Conservation (phyloP, 2,888 invertebrate species). For the Limnephilus rhombicus region DNA sequence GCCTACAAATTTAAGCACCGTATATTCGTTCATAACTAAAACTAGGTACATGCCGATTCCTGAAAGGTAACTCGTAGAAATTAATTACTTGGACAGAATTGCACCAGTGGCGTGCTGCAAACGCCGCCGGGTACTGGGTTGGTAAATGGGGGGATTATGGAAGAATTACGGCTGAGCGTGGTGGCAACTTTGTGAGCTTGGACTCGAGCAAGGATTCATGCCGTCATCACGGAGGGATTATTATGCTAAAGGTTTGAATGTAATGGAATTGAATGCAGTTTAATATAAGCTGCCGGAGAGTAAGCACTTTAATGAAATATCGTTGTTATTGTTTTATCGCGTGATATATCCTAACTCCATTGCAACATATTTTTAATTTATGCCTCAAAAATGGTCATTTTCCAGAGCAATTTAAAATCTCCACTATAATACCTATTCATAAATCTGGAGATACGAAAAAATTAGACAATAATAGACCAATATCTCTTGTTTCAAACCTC, state of each 20-base stretch:
- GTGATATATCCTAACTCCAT: too few relatives aligned
- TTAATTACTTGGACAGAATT: background rate
- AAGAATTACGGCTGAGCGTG: background rate
- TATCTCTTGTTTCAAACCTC: too few relatives aligned
- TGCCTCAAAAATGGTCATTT: too few relatives aligned
- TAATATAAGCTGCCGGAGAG: background rate
- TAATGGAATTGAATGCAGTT: background rate
- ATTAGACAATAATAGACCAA: too few relatives aligned
- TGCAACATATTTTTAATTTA: too few relatives aligned
- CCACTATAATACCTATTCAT: too few relatives aligned
- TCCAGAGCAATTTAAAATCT: too few relatives aligned
- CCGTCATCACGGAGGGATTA: background rate
- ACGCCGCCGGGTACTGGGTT: background rate
- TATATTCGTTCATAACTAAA: background rate
- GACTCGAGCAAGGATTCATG: background rate
- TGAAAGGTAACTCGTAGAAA: background rate
- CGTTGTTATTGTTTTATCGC: background rate
- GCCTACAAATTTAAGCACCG: background rate
- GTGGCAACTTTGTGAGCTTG: background rate
- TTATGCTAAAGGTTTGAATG: background rate
- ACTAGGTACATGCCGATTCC: background rate
- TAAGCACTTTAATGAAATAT: background rate
- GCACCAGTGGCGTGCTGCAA: background rate
- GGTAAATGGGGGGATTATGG: background rate
- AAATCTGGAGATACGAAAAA: too few relatives aligned